Conservation (phyloP, 2,888 invertebrate genomes). For the Chrysolina americana region DNA sequence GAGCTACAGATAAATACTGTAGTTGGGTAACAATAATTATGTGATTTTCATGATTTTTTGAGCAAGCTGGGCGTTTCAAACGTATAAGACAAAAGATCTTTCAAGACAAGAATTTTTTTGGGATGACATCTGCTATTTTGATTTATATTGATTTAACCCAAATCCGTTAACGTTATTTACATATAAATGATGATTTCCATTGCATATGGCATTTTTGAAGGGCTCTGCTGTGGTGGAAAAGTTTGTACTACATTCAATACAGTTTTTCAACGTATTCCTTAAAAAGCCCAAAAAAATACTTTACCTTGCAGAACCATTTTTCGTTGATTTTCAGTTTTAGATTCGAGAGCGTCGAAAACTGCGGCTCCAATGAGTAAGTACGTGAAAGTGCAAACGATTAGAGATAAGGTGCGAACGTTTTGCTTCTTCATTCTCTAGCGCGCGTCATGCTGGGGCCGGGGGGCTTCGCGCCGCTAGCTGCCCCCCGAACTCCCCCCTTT, state of each 20-base stretch:
- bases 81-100: too few relatives aligned
- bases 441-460: constrained; percentile 74
- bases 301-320: constrained; percentile 91
- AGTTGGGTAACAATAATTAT: too few relatives aligned
- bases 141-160: too few relatives aligned
- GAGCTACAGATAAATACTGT: too few relatives aligned
- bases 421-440: constrained; percentile 98
- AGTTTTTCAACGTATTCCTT: neutral
- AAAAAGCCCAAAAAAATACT: neutral
- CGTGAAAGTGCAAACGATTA: constrained; percentile 99
- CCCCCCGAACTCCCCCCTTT: constrained; percentile 65
- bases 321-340: constrained; percentile 93
- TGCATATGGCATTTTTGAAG: too few relatives aligned
- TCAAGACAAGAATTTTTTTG: too few relatives aligned
- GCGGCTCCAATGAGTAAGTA: constrained; percentile 99
- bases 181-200: too few relatives aligned
- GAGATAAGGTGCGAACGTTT: constrained; percentile 99
- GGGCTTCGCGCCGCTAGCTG: constrained; percentile 68
- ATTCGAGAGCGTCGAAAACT: constrained; percentile 98
- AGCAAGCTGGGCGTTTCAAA: too few relatives aligned
- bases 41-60: too few relatives aligned
- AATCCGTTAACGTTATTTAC: too few relatives aligned
- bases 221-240: too few relatives aligned
- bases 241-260: neutral
- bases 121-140: too few relatives aligned